A percentile compares a stretch with the other conserved stretches of the same genome.
Conservation (phyloP, 2,888 invertebrate species). For the Megastigmus dorsalis region DNA sequence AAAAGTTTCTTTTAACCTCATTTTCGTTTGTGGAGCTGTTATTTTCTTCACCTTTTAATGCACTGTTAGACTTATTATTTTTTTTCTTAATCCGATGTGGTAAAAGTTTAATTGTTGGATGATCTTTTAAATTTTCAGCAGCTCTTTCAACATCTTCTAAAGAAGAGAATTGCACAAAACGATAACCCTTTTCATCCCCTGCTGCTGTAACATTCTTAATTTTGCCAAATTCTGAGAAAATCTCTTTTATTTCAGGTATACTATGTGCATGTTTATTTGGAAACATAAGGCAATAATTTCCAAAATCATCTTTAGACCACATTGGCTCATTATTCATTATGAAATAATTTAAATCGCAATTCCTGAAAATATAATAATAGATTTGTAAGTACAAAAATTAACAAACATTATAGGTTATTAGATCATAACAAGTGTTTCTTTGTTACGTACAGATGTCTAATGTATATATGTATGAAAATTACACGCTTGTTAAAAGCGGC, state of each 20-base stretch:
- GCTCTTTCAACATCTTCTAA: constrained; percentile 54
- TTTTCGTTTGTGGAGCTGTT: background rate
- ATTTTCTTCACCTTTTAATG: background rate
- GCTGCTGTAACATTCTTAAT: constrained; percentile 52
- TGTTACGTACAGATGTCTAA: too few relatives aligned
- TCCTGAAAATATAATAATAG: too few relatives aligned
- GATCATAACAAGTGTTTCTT: too few relatives aligned
- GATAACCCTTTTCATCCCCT: constrained; percentile 58
- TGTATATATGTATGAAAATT: too few relatives aligned
- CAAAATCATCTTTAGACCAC: constrained; percentile 36
- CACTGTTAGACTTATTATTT: constrained; percentile 5
- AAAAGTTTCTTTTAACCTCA: constrained; percentile 13
- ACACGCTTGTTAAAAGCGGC: too few relatives aligned
- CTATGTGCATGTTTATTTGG: constrained; percentile 55
- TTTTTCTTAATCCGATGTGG: constrained; percentile 35
- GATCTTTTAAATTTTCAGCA: constrained; percentile 39
- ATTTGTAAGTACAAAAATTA: too few relatives aligned
- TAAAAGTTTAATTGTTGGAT: constrained; percentile 33
- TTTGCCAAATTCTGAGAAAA: constrained; percentile 62
- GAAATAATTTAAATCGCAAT: too few relatives aligned
- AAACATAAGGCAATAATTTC: constrained; percentile 53
- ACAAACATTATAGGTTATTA: too few relatives aligned
- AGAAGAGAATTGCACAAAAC: constrained; percentile 60
- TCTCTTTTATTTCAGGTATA: constrained; percentile 52
- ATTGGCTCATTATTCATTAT: constrained; percentile 23